These are phyloP conservation scores for Oxyruncus cristatus DNA, from an alignment of 2,113 vertebrate species.

Conservation along the genomic window DNA sequence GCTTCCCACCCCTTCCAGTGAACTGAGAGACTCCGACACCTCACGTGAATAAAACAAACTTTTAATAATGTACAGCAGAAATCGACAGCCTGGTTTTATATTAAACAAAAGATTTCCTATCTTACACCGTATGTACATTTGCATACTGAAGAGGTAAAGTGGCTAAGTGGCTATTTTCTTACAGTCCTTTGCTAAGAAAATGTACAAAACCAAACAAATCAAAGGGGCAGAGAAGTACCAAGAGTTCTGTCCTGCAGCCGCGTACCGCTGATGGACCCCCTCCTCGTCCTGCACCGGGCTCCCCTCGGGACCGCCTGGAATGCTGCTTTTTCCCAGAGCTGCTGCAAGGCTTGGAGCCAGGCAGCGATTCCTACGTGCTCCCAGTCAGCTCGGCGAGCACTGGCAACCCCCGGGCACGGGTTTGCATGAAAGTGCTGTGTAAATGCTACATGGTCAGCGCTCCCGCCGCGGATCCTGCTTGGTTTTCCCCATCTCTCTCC, in stretches of 20 bases:
- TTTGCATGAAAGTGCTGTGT: slow-evolving; percentile 10
- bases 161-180: slow-evolving; percentile 87
- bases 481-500: neutral
- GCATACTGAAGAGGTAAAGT: slow-evolving; percentile 89
- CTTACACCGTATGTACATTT: slow-evolving; percentile 85
- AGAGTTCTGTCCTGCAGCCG: slow-evolving; percentile 55
- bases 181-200: slow-evolving; percentile 81
- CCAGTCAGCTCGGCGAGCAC: neutral
- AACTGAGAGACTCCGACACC: neutral
- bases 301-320: neutral
- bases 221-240: slow-evolving; percentile 61
- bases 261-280: neutral
- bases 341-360: neutral
- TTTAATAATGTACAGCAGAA: slow-evolving; percentile 88
- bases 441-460: slow-evolving; percentile 51
- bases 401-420: neutral
- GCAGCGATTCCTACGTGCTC: neutral
- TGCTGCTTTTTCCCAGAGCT: neutral
- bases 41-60: slow-evolving; percentile 78
- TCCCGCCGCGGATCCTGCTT: neutral
- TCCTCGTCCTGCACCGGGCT: neutral
- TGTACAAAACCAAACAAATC: slow-evolving; percentile 79
- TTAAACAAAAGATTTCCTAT: slow-evolving; percentile 85
- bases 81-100: slow-evolving; percentile 82
- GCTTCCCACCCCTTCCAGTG: neutral